Conservation (phyloP, 2,888 invertebrate species). For the Rhyacophila evoluta region DNA sequence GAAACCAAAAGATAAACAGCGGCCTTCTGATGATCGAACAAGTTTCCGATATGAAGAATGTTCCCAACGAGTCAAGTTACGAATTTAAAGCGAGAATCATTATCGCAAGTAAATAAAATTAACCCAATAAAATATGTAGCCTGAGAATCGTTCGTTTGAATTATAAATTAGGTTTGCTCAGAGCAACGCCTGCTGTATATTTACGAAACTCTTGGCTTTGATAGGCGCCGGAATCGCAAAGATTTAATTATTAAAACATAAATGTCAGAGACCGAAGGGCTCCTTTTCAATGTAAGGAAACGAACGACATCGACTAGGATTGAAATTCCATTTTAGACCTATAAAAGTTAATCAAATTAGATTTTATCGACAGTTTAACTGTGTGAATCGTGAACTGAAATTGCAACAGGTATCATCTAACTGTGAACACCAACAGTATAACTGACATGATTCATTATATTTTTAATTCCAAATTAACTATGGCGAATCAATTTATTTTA, state of each 20-base stretch:
- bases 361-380: no score
- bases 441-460: no score
- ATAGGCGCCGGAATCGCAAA: conserved; percentile 14
- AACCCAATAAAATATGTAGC: conserved; percentile 20
- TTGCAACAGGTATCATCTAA: no score
- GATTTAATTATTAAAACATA: conserved; percentile 14
- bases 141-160: conserved; percentile 19
- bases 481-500: no score
- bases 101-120: conserved; percentile 19
- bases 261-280: background rate
- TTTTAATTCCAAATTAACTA: no score
- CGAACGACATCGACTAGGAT: background rate
- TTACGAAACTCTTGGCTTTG: background rate
- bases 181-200: conserved; percentile 7
- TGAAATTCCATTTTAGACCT: no score
- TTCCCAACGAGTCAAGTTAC: background rate
- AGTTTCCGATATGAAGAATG: background rate
- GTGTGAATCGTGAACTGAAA: no score
- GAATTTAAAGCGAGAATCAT: background rate
- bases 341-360: no score
- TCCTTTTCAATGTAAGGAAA: background rate
- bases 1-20: background rate
- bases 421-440: no score
- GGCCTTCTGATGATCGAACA: background rate
- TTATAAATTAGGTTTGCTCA: background rate